Percentiles rank a stretch among this genome's conserved stretches.
phyloP scores from a whole-genome alignment of 23 tunicate genomes.

The Aplidium turbinatum region DNA sequence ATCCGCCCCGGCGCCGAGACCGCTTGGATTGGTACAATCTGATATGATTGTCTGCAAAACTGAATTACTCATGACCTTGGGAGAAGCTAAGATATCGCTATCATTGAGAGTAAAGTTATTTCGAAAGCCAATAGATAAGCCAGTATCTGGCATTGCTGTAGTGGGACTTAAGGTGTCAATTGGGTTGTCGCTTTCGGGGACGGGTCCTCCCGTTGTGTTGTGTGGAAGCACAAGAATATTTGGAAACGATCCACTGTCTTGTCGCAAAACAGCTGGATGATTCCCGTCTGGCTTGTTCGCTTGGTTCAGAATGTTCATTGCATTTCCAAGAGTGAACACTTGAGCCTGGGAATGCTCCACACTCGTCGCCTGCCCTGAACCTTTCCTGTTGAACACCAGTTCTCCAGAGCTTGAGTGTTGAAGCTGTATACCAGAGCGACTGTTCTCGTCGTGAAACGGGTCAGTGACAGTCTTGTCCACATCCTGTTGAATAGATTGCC shows the following conservation, averaged over 20 bases:
- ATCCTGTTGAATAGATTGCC: conserved; percentile 12
- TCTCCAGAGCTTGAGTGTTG: conserved; percentile 5
- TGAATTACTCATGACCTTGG: no score
- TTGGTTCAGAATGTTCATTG: conserved; percentile 36
- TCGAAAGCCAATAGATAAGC: conserved; percentile 8
- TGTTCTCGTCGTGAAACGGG: not conserved
- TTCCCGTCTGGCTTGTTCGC: not conserved
- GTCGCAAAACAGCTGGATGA: conserved; percentile 5
- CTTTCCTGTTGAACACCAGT: conserved; percentile 1
- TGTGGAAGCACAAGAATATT: not conserved
- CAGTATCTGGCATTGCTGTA: conserved; percentile 1
- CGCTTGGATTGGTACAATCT: conserved; percentile 27
- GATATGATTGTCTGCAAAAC: conserved; percentile 32
- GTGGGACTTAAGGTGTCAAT: not conserved
- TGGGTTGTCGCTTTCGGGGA: not conserved
- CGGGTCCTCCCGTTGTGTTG: not conserved
- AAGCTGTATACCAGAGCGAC: not conserved
- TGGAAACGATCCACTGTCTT: not conserved
- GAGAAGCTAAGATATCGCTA: conserved; percentile 11
- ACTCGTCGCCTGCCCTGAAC: no score
- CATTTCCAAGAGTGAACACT: conserved; percentile 3
- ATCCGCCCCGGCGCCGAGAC: not conserved
- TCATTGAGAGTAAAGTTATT: conserved; percentile 14
- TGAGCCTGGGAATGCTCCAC: no score
- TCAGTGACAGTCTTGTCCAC: not conserved